Base-by-base conservation (phyloP, 2,113 vertebrate species). In the Odontophorus gujanensis region DNA sequence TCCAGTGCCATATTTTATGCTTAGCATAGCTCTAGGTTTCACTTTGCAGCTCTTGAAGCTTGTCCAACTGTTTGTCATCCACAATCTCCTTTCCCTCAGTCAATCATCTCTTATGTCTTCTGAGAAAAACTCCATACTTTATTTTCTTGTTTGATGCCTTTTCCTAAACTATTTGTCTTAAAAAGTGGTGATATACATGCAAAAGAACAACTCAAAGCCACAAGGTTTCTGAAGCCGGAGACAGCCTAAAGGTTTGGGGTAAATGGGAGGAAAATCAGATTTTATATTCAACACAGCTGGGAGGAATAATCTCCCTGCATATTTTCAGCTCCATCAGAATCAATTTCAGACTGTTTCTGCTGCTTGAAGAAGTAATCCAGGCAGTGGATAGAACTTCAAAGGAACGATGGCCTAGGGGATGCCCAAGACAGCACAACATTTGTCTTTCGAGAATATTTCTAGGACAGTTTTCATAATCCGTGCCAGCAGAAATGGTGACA, bases 61-160 rank as follows among this genome's bases (percentile, higher is more conserved):
- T 71, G 42, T 92, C 90, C 81, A 93, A 75, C 67, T 73, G 40
- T 62, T 93, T 79, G 30, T 83, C 55, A 87, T 67, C 11, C 38
- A 63, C 55, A 71, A 20, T 59, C 62, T 87, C 66, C 86, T 89
- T 75, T 66, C 21, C 30, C 92, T 85, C 59, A 63, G 28, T 82
- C 84, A 92, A 45, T 26, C 81, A 80, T 62, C 66, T 88, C 26
- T 89, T 11, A 36, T 38, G 63, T 26, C 40, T 88, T 86, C 69
- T 51, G 65, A 90, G 51, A 73, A 89, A 74, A 58, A 34, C 30
- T 13, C 53, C 0, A 2, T 40, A 78, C 38, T 67, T 89, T 62
- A 26, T 14, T 73, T 65, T 78, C 61, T 81, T 53, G 8, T 58
- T 87, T 85, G 26, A 42, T 59, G 6, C 61, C 28, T 85, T 87